Base-by-base conservation (phyloP, 2,888 invertebrate genomes). In the Fabriciana adippe region DNA sequence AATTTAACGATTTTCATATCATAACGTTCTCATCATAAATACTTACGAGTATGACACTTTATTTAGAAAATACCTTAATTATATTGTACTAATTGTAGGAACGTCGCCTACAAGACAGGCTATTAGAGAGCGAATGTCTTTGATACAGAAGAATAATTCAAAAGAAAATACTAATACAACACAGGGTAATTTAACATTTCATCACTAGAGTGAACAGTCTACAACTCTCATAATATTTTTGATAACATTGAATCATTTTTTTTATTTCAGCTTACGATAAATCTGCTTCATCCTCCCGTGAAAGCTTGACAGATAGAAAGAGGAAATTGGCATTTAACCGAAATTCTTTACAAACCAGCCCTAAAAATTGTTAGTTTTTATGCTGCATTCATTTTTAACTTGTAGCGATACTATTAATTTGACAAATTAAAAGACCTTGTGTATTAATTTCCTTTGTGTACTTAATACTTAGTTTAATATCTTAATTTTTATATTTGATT, bases 401-500 rank as follows among this genome's bases (percentile, higher is more conserved):
- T 26, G 26, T 26, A 26, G 26, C 26, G 26, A 4, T 4, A 26
- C 26, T 26, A 26, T 26, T 26, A 26, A 26, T 26, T 26, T 5
- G 26, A 26, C 26, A 0, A 35, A 6, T 8, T 6, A 31, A 6
- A 35, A 35, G 35, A 35, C 6, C 35, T 35, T 35, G 6, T 35
- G 35, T 21, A n/a, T 21, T 14, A 16, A 47, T 54, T 31, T 21
- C 14, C 41, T 45, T 35, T 15, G 21, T 3, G 14, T 21, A 41
- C 8, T 41, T 41, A 2, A 41, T 11, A 41, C 35, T 41, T 11
- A 41, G 35, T 41, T 41, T 41, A 41, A 41, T 18, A 4, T 35
- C n/a, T 59, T 18, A 47, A 61, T 69, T 69, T 60, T 54, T 21
- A 41, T 50, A 69, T 63, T 54, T 68, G 56, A 73, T 84, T 84